Conservation (phyloP, 92 coral and sea anemone species). For the Anthopleura xanthogrammica region DNA sequence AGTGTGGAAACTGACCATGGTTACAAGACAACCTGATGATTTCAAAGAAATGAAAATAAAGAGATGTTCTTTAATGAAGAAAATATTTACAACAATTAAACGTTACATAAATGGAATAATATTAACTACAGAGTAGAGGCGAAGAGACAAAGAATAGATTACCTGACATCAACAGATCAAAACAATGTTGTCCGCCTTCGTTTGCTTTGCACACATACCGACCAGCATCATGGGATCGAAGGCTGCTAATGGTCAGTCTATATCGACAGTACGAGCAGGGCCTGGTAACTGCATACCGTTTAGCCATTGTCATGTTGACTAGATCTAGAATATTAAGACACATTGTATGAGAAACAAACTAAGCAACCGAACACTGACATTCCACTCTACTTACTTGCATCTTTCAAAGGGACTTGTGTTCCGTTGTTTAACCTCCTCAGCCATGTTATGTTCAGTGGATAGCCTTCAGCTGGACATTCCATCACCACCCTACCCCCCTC, state of each 20-base stretch:
- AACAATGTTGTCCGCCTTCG: slow-evolving; percentile 21
- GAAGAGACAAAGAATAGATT: neutral
- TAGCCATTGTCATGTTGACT: slow-evolving; percentile 1
- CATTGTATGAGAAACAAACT: neutral
- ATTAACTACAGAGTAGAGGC: too few species aligned
- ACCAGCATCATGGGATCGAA: slow-evolving; percentile 20
- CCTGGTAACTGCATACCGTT: slow-evolving; percentile 21
- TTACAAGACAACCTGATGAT: neutral
- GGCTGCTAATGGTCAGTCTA: slow-evolving; percentile 21
- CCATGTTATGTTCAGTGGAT: slow-evolving; percentile 70
- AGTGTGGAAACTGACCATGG: neutral
- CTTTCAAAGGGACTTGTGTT: slow-evolving; percentile 1
- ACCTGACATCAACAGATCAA: slow-evolving; percentile 8
- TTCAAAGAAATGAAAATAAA: neutral
- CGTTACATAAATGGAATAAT: neutral
- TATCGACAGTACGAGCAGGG: slow-evolving; percentile 38
- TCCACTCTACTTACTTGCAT: neutral
- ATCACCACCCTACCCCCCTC: slow-evolving; percentile 41
- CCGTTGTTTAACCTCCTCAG: slow-evolving; percentile 20
- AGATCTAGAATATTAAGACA: slow-evolving; percentile 10
- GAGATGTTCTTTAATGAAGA: neutral
- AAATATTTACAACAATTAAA: neutral
- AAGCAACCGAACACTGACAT: neutral
- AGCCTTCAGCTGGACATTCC: slow-evolving; percentile 66
- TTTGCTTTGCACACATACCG: slow-evolving; percentile 25